Base-by-base conservation (phyloP, 2,797 vertebrate species). In the Poeciliopsis turneri region DNA sequence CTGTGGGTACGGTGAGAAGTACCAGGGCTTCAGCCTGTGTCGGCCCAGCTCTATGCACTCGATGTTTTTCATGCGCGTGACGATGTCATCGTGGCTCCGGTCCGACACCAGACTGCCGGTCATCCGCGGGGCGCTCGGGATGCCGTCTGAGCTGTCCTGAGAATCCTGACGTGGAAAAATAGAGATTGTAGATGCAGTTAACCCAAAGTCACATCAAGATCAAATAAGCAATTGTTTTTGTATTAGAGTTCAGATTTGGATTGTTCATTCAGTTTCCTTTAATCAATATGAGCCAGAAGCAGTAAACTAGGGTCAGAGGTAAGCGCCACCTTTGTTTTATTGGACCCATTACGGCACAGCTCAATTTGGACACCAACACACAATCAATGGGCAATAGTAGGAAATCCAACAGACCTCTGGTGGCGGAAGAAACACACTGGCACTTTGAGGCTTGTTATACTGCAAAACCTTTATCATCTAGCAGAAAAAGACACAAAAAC, bases 61-160 rank as follows among this genome's bases (percentile, higher is more conserved):
- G 0, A 99, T 98, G 94, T 99, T 99, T 89, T 99, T 99, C 98
- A 99, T 99, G 7, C 98, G 94, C 0, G 98, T 99, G 25, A 99
- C 96, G 5, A 99, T 99, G 93, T 99, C 98, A 36, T 99, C 98
- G 33, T 99, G 98, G 92, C 97, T 99, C 9, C 97, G 96, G 92
- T 99, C 98, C 0, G 98, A 99, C 84, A 99, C 98, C 90, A 99
- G 90, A 84, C 97, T 98, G 59, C 98, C 98, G 0, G 98, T 99
- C 98, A 99, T 99, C 74, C 98, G 97, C 0, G 98, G 98, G 0
- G 98, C 97, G 0, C 97, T 91, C 0, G 98, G 98, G 79, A 98
- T 97, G 28, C 98, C 97, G 30, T 99, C 98, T 0, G 97, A 98
- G 72, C 98, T 99, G 94, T 99, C 98, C 93, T 99, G 98, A 0